Base-by-base conservation (phyloP, 2,113 vertebrate species). In the Pseudorhombus dupliciocellatus region DNA sequence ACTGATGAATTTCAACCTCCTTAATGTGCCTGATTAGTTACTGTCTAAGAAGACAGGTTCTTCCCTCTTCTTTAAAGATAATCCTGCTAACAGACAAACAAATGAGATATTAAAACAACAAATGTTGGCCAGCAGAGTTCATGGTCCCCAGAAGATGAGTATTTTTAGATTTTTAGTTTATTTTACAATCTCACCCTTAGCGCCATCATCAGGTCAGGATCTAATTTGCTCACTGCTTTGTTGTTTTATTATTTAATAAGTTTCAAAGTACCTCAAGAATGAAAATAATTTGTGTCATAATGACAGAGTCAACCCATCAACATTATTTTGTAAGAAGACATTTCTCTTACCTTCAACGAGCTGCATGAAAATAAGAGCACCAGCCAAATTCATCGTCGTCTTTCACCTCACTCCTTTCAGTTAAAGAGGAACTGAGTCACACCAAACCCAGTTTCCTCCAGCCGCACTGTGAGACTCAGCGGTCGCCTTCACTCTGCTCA, bases 341-440 rank as follows among this genome's bases (percentile, higher is more conserved):
- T 18, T 15, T n/a, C 8, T 61, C 71, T 81, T 81, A 91, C 90
- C 88, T 77, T 70, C 56, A 21, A 51, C 75, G n/a, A 89, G 60
- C 21, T 78, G 79, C 73, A 69, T 55, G 56, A 90, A 55, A 48
- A 90, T 1, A 7, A 91, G 31, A 57, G 65, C 0, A 21, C 28
- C 56, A 1, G 37, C 24, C 16, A 55, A 42, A 4, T 34, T 74
- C 22, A 31, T 79, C 82, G 57, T 89, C 84, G 80, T 81, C 26
- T 28, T 28, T 28, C 26, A 28, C 26, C 26, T 28, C 44, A 66
- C 18, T 25, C 24, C 25, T 53, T 72, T 34, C 58, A 21, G 34
- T 54, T 42, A 6, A 9, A 25, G 4, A 53, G 30, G 5, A 11
- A 14, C 24, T 25, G 14, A 50, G 16, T 72, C 4, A 10, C 16